phyloP scores from a whole-genome alignment of 2,113 vertebrate species.

The Myotis davidii region DNA sequence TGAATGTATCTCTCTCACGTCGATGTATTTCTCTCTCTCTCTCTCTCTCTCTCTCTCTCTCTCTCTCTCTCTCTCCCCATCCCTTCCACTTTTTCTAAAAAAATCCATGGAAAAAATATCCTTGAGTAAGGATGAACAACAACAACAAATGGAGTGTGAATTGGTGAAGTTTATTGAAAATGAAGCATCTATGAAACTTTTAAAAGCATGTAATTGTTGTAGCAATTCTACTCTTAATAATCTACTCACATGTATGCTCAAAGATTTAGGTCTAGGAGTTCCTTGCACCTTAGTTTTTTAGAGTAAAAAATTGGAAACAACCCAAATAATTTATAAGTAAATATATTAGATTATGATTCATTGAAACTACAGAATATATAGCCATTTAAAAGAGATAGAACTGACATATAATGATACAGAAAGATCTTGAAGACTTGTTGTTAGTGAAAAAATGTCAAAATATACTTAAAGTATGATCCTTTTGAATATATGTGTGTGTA shows the following conservation, averaged over 20 bases:
- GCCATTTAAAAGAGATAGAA: neutral
- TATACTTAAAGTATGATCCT: neutral
- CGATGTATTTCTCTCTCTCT: no score
- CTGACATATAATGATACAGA: neutral
- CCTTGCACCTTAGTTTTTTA: neutral
- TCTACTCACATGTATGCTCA: neutral
- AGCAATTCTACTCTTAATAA: neutral
- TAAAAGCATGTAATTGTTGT: neutral
- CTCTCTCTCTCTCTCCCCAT: no score
- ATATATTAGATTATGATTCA: neutral
- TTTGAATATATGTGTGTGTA: neutral
- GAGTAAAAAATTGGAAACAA: neutral
- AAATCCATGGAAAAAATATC: no score
- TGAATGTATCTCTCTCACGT: no score
- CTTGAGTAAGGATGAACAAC: no score
- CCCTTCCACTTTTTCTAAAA: no score
- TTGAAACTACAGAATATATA: neutral
- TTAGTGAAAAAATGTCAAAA: neutral
- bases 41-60: no score
- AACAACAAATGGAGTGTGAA: neutral
- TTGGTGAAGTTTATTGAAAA: neutral
- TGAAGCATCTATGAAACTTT: neutral
- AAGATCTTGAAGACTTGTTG: neutral
- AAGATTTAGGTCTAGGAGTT: neutral
- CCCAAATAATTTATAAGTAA: neutral